Percentiles rank a stretch among this genome's conserved stretches.
Evolutionary conservation across 2,797 vertebrate genomes (phyloP).

Genomic region (Ceryle rudis): DNA sequence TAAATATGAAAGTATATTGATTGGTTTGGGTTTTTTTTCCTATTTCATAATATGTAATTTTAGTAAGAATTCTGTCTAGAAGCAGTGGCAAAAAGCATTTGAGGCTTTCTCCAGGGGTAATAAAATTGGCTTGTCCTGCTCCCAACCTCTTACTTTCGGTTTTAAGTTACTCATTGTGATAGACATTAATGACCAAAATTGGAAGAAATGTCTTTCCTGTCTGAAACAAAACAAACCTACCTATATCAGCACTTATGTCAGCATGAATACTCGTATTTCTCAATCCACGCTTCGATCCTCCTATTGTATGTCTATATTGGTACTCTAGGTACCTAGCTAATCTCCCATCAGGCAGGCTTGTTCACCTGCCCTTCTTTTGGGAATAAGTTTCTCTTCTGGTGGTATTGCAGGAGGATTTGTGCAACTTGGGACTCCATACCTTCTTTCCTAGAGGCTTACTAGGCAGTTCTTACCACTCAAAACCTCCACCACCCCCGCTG

Average conservation of each 20-base stretch:
- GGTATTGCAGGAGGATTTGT: constrained; percentile 76
- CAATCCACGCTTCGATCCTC: constrained; percentile 20
- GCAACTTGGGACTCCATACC: constrained; percentile 67
- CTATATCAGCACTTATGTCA: not conserved
- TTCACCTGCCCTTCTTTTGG: constrained; percentile 68
- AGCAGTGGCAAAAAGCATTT: constrained; percentile 16
- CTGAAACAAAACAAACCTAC: constrained; percentile 2
- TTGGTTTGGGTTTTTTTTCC: not conserved
- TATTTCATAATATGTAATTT: not conserved
- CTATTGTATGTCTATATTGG: constrained; percentile 12
- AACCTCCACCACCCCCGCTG: constrained; percentile 68
- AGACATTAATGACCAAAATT: not conserved
- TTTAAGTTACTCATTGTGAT: not conserved
- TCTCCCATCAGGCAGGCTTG: constrained; percentile 61
- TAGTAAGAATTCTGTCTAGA: not conserved
- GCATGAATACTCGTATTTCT: constrained; percentile 21
- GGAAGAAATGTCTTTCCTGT: constrained; percentile 6
- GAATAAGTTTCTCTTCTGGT: constrained; percentile 73
- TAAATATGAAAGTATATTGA: constrained; percentile 66
- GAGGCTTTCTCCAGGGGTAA: constrained; percentile 30
- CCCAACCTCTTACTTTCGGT: not conserved
- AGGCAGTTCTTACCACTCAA: constrained; percentile 73
- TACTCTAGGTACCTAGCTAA: constrained; percentile 35
- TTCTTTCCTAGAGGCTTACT: constrained; percentile 73
- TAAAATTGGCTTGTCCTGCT: not conserved